Base-by-base conservation (phyloP, 1,140 invertebrate species). In the Mycetomoellerius zeteki region DNA sequence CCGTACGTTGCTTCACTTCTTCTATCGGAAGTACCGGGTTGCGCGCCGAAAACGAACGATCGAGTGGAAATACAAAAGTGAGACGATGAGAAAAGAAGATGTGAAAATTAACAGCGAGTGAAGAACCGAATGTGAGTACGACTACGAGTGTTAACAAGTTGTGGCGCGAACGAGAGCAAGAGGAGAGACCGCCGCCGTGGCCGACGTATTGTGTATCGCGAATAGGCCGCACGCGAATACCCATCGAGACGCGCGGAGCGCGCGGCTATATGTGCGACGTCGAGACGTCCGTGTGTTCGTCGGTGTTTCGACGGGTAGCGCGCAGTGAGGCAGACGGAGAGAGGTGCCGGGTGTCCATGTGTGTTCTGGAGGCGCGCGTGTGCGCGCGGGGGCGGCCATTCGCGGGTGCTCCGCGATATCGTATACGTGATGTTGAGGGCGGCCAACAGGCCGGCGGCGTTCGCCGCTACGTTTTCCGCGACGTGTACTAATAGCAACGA, bases 181-280 rank as follows among this genome's bases (percentile, higher is more conserved):
- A 88, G 30, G 65, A 75, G 84, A 77, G 84, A 69, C 69, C 69
- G 60, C 75, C 69, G 69, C 84, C 69, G 67, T 71, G 69, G 72
- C 76, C 72, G 85, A 50, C 30, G 80, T 73, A 84, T 84, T 84
- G 80, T 84, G 56, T 84, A 88, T 78, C 81, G 88, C 88, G 77
- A 88, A 88, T 89, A 88, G 88, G 73, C 78, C 60, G 60, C 56
- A 50, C 50, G 86, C 33, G 60, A 24, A 73, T 54, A 72, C 80
- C 64, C 56, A 56, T 85, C 86, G 33, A 54, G 60, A 75, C 64
- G 54, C 72, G 73, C 85, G 84, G 58, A 60, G 62, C 56, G 62
- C 73, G 86, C 76, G 86, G 47, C 58, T 75, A 67, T 69, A 86
- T 52, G 87, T 58, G 73, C 76, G 56, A 72, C n/a, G 87, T 67